Base-by-base conservation (phyloP, 2,797 vertebrate species). In the Rousettus madagascariensis region DNA sequence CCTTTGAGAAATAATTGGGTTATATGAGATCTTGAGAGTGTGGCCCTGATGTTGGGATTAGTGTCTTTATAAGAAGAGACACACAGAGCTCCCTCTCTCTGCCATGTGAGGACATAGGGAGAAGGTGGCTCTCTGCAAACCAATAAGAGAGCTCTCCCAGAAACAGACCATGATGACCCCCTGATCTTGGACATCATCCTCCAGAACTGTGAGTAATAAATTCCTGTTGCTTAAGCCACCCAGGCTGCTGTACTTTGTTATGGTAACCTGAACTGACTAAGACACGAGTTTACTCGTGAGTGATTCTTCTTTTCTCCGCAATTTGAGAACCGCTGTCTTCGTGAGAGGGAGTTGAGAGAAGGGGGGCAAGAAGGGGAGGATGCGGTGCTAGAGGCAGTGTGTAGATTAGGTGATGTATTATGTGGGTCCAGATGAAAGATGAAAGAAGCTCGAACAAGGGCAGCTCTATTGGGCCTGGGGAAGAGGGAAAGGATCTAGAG, bases 301-400 rank as follows among this genome's bases (percentile, higher is more conserved):
- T 83, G 68, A 13, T 24, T 66, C 41, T 82, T 68, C 53, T 83
- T 77, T 33, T 33, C 20, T 16, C 19, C 8, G 57, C n/a, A 72
- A 2, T 38, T 71, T 86, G 55, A 46, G 88, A 79, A 66, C 12
- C 13, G 26, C 38, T 55, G 6, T 36, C 30, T 33, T 79, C 8
- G 4, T 43, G 26, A 30, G 38, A 28, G 28, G 28, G 28, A 8
- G 1, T 13, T 26, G 26, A 22, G 36, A 33, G n/a, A 69, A n/a
- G 33, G 4, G 41, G 10, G 5, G 7, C 0, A 0, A 26, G 7
- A 28, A 55, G 19, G 17, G 17, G 11, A n/a, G 12, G 30, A 24
- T 28, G 49, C 74, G 20, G 11, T 61, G 11, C 16, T 49, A 22
- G 63, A 55, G 24, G 46, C 19, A 65, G 72, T 19, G 0, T 38